These are phyloP conservation scores for Momotus momota DNA, from an alignment of 2,797 vertebrate genomes.

Conservation along the genomic window DNA sequence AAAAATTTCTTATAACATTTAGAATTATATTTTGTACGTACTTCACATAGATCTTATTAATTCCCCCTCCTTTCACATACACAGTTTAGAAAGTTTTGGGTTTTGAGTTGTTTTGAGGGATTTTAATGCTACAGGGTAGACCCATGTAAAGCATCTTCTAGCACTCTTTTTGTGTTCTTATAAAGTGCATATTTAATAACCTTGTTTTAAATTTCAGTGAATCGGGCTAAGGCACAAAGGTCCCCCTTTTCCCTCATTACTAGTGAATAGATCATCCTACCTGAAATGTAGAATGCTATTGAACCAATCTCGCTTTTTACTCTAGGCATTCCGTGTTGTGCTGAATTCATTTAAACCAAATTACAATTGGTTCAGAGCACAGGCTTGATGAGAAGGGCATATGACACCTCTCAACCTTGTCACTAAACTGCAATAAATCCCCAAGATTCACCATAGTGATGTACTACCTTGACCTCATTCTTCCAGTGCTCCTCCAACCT, in stretches of 20 bases:
- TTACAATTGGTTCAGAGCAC: background rate
- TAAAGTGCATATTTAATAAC: background rate
- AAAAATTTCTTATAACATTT: background rate
- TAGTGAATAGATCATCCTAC: conserved; percentile 4
- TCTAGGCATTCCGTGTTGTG: background rate
- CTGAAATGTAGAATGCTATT: background rate
- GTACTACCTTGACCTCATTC: conserved; percentile 1
- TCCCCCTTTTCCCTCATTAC: background rate
- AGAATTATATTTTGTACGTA: background rate
- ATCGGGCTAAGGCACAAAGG: background rate
- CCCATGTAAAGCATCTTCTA: background rate
- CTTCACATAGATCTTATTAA: background rate
- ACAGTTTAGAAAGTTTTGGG: background rate
- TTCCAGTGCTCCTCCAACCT: background rate
- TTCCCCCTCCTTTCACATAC: background rate
- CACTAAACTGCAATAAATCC: conserved; percentile 74
- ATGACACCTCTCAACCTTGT: conserved; percentile 42
- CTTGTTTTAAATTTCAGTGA: background rate
- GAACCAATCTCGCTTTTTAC: background rate
- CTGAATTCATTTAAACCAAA: background rate
- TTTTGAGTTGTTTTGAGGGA: background rate
- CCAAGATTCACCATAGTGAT: background rate
- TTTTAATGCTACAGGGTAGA: background rate
- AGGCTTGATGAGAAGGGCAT: background rate
- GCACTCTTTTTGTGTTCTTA: background rate